Evolutionary conservation across 92 coral and sea anemone species (phyloP).

Genomic region (Epizoanthus scotinus): DNA sequence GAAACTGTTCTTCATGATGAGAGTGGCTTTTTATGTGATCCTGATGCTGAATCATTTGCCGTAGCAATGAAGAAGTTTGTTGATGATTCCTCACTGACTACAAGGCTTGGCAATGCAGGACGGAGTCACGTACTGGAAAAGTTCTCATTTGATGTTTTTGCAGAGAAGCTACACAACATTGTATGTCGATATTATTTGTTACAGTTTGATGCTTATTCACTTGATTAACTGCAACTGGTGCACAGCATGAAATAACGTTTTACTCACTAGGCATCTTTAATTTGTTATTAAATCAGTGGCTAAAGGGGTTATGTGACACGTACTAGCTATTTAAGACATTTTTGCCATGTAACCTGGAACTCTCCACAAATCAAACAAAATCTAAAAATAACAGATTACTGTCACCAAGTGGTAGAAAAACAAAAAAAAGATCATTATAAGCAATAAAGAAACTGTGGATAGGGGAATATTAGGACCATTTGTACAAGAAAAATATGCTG

Average conservation of each 20-base stretch:
- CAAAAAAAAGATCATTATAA: too few relatives aligned
- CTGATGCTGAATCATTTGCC: conserved; percentile 94
- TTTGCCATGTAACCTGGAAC: neutral
- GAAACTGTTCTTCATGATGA: conserved; percentile 83
- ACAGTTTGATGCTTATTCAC: conserved; percentile 79
- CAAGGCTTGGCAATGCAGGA: conserved; percentile 82
- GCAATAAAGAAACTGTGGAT: too few relatives aligned
- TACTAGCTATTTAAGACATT: neutral
- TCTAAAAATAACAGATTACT: too few relatives aligned
- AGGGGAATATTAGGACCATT: too few relatives aligned
- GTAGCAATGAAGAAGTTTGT: conserved; percentile 87
- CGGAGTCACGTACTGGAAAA: conserved; percentile 76
- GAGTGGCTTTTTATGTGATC: conserved; percentile 93
- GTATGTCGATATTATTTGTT: conserved; percentile 92
- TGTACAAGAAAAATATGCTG: too few relatives aligned
- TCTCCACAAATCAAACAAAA: too few relatives aligned
- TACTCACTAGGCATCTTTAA: too few relatives aligned
- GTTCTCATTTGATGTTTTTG: conserved; percentile 99
- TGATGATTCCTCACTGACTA: conserved; percentile 57
- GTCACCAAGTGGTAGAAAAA: too few relatives aligned
- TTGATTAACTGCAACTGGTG: conserved; percentile 59
- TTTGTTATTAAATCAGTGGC: neutral
- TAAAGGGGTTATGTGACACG: too few relatives aligned
- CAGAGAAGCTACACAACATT: conserved; percentile 80
- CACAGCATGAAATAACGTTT: neutral